Conservation (phyloP, 2,113 vertebrate species). For the Lycaon pictus region DNA sequence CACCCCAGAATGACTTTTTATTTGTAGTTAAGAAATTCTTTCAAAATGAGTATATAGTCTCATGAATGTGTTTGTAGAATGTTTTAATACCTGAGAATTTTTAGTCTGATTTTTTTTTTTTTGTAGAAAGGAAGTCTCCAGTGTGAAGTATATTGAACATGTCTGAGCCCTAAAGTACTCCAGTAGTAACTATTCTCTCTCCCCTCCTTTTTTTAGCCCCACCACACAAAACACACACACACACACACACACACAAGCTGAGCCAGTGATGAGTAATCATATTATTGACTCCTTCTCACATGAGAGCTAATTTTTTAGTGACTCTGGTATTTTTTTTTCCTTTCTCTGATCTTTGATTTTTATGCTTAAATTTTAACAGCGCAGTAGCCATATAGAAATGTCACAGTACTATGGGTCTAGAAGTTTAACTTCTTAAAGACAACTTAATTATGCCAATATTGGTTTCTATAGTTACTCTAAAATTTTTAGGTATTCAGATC, state of each 20-base stretch:
- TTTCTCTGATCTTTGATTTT: constrained; percentile 32
- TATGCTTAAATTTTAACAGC: constrained; percentile 13
- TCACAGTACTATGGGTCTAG: neutral
- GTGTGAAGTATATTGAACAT: neutral
- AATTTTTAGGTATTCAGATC: constrained; percentile 39
- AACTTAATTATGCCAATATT: neutral
- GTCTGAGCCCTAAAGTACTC: neutral
- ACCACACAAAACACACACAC: too few species aligned
- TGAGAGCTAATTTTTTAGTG: neutral
- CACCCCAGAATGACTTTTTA: constrained; percentile 1
- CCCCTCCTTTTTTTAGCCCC: too few species aligned
- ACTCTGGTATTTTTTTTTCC: neutral
- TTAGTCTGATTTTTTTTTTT: neutral
- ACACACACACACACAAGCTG: neutral
- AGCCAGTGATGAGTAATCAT: neutral
- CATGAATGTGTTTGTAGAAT: neutral
- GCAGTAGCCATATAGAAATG: neutral
- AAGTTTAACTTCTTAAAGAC: constrained; percentile 4
- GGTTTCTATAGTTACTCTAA: constrained; percentile 25
- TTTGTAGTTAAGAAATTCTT: neutral
- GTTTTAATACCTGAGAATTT: neutral
- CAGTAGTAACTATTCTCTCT: neutral
- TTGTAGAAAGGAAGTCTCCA: neutral
- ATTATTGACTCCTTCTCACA: neutral
- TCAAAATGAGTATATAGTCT: neutral